Conservation (phyloP, 1,140 invertebrate genomes). For the Temnothorax curvispinosus region DNA sequence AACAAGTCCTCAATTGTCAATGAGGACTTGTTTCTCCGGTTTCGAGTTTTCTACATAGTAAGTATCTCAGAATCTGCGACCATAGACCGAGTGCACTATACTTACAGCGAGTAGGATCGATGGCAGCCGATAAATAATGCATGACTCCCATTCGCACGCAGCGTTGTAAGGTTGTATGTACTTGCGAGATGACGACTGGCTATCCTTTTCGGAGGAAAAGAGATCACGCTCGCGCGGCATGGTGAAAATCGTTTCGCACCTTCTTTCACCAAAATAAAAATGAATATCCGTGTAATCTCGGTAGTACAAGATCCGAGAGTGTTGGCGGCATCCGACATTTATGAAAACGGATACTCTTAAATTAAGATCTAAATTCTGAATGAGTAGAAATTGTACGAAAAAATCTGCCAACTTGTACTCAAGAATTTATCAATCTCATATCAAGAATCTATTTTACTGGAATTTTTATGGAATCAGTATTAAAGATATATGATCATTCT, state of each 20-base stretch:
- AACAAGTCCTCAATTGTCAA: not conserved
- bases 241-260: not conserved
- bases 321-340: not conserved
- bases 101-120: slow-evolving; percentile 7
- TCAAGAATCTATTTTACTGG: not conserved
- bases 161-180: slow-evolving; percentile 25
- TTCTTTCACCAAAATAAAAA: slow-evolving; percentile 19
- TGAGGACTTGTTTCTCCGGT: not conserved
- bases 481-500: not conserved
- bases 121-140: slow-evolving; percentile 39
- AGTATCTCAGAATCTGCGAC: not conserved
- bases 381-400: not conserved
- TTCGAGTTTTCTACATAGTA: not conserved
- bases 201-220: not conserved
- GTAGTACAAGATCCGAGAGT: not conserved
- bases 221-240: not conserved
- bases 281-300: not conserved
- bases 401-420: not conserved
- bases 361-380: not conserved
- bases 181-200: slow-evolving; percentile 1
- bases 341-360: not conserved
- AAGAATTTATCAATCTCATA: no score
- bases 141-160: slow-evolving; percentile 17
- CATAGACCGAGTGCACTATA: not conserved
- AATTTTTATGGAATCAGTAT: not conserved